These are phyloP conservation scores for Protonemura montana DNA, from an alignment of 2,888 invertebrate genomes.

Conservation along the genomic window DNA sequence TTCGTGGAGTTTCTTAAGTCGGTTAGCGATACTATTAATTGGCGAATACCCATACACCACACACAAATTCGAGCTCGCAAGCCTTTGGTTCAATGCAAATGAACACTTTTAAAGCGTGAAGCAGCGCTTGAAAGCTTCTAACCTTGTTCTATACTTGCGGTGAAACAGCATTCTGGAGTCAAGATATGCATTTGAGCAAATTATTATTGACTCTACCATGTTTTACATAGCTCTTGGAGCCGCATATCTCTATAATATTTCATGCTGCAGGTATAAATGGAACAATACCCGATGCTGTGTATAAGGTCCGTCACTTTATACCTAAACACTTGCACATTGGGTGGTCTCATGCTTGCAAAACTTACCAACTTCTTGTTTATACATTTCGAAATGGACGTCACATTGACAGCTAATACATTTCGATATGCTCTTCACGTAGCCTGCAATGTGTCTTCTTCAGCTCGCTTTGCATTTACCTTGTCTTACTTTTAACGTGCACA, in stretches of 20 bases:
- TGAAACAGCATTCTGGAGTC: no score
- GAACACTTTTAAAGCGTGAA: no score
- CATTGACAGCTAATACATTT: not conserved
- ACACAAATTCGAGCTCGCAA: not conserved
- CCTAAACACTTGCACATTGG: not conserved
- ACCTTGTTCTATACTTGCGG: no score
- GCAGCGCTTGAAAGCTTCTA: no score
- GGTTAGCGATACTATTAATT: not conserved
- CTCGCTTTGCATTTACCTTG: not conserved
- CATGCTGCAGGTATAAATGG: not conserved
- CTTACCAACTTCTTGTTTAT: not conserved
- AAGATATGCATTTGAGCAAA: not conserved
- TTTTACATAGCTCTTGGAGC: not conserved
- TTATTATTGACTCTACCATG: not conserved
- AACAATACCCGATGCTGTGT: not conserved
- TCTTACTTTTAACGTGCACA: not conserved
- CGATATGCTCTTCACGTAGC: conserved; percentile 3
- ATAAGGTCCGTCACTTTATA: not conserved
- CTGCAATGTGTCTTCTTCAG: conserved; percentile 21
- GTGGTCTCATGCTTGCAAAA: conserved; percentile 9
- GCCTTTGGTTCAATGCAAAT: no score
- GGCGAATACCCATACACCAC: not conserved
- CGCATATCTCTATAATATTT: not conserved
- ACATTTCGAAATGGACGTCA: conserved; percentile 10
- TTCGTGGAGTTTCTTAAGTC: not conserved